Evolutionary conservation across 2,797 vertebrate species (phyloP).

Genomic region (Syngnathus rostellatus): DNA sequence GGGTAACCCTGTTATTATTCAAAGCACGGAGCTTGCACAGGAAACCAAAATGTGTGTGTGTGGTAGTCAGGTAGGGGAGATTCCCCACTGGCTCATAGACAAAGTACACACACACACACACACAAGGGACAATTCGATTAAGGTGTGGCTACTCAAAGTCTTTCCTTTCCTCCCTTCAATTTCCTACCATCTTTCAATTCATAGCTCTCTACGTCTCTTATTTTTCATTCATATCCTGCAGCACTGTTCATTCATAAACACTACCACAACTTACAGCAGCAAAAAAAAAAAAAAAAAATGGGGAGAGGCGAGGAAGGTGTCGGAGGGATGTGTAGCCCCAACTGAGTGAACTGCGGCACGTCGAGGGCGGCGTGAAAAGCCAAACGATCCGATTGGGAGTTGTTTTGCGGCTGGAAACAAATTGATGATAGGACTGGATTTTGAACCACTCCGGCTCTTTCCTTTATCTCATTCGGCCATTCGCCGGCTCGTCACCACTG

Average conservation of each 20-base stretch:
- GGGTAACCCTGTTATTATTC: constrained; percentile 75
- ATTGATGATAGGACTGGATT: constrained; percentile 11
- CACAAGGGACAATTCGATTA: background rate
- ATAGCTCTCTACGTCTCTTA: constrained; percentile 28
- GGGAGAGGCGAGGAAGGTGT: constrained; percentile 3
- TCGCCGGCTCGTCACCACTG: background rate
- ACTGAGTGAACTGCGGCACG: constrained; percentile 58
- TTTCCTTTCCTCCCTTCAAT: constrained; percentile 13
- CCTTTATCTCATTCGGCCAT: constrained; percentile 27
- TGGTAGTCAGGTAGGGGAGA: constrained; percentile 37
- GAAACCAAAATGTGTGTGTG: constrained; percentile 19
- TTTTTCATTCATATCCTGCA: constrained; percentile 65
- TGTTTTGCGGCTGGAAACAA: background rate
- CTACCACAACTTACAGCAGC: constrained; percentile 64
- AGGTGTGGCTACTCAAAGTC: constrained; percentile 12
- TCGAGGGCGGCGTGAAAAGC: constrained; percentile 47
- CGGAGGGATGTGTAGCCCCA: constrained; percentile 53
- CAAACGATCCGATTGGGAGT: constrained; percentile 41
- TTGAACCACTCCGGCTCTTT: constrained; percentile 12
- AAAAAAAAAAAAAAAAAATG: constrained; percentile 51
- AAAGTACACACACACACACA: constrained; percentile 20
- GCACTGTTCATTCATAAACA: constrained; percentile 69
- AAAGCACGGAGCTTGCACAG: constrained; percentile 60
- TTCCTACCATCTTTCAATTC: background rate
- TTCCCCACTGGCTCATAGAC: constrained; percentile 52